phyloP scores from a whole-genome alignment of 2,113 vertebrate genomes.

The Barnardius zonarius region DNA sequence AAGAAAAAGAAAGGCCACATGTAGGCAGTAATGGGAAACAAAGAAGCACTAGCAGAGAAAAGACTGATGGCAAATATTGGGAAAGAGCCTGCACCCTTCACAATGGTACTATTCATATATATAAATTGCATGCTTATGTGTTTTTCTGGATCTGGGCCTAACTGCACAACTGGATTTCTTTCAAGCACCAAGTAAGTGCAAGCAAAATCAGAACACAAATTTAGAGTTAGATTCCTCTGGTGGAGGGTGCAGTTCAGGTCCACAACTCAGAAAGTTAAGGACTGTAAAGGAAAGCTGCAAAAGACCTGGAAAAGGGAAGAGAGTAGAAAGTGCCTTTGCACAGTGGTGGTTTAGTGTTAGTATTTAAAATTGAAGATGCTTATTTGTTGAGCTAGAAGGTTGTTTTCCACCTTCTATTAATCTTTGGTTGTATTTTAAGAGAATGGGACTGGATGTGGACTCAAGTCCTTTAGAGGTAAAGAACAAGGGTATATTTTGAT shows the following conservation, averaged over 20 bases:
- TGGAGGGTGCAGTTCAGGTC: background rate
- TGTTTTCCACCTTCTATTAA: background rate
- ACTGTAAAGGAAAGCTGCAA: background rate
- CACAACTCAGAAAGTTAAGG: background rate
- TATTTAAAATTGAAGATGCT: background rate
- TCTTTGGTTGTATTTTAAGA: background rate
- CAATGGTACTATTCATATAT: slow-evolving; percentile 17
- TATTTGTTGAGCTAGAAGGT: background rate
- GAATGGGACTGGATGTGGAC: background rate
- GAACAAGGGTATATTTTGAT: background rate
- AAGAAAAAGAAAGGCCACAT: background rate
- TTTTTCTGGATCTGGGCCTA: slow-evolving; percentile 7
- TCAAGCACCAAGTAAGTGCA: background rate
- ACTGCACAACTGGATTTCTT: background rate
- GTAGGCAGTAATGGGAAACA: background rate
- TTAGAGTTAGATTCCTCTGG: background rate
- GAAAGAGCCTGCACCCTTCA: background rate
- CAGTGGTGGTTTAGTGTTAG: background rate
- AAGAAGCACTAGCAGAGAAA: slow-evolving; percentile 4
- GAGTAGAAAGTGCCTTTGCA: background rate
- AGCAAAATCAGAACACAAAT: background rate
- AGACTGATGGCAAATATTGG: background rate
- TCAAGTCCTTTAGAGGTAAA: background rate
- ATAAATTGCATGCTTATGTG: background rate
- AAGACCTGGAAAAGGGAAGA: background rate